A percentile compares a stretch with the other conserved stretches of the same genome.
phyloP scores from a whole-genome alignment of 92 coral and sea anemone species.

The Paragorgia papillata region DNA sequence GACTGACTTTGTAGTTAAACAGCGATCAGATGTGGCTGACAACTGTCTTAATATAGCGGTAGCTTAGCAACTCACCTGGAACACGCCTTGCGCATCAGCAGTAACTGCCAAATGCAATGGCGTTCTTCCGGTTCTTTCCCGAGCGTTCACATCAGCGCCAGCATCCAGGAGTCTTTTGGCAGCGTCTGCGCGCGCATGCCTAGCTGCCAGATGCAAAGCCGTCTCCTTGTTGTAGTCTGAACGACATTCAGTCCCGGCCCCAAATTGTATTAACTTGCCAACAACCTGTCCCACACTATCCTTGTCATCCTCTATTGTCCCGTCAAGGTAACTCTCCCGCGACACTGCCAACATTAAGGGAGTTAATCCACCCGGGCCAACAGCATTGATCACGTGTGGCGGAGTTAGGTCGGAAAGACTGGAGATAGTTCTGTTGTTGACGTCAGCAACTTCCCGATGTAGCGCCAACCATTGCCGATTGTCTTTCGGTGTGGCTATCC shows the following conservation, averaged over 20 bases:
- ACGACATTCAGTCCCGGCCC: slow-evolving; percentile 68
- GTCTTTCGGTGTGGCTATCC: slow-evolving; percentile 70
- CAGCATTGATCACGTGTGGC: slow-evolving; percentile 90
- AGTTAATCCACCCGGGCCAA: slow-evolving; percentile 97
- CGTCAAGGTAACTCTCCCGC: slow-evolving; percentile 82
- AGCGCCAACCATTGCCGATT: slow-evolving; percentile 88
- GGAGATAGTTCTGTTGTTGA: slow-evolving; percentile 73
- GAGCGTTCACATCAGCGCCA: slow-evolving; percentile 92
- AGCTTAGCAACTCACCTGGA: slow-evolving; percentile 75
- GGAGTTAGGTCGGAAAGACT: slow-evolving; percentile 78
- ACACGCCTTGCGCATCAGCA: slow-evolving; percentile 99
- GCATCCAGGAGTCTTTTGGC: slow-evolving; percentile 92
- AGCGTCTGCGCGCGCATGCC: slow-evolving; percentile 95
- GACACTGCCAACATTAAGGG: slow-evolving; percentile 90
- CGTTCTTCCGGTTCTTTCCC: slow-evolving; percentile 86
- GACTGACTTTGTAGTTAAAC: too few species aligned
- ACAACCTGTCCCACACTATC: slow-evolving; percentile 89
- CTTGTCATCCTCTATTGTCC: slow-evolving; percentile 86
- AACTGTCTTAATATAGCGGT: background rate
- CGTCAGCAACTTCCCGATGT: slow-evolving; percentile 93
- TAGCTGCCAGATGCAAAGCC: slow-evolving; percentile 92
- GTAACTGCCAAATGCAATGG: slow-evolving; percentile 94
- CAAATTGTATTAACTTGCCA: slow-evolving; percentile 82
- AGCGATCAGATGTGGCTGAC: too few species aligned
- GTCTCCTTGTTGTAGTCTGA: slow-evolving; percentile 81